These are phyloP conservation scores for Diabrotica balteata DNA, from an alignment of 2,888 invertebrate genomes.

Conservation along the genomic window DNA sequence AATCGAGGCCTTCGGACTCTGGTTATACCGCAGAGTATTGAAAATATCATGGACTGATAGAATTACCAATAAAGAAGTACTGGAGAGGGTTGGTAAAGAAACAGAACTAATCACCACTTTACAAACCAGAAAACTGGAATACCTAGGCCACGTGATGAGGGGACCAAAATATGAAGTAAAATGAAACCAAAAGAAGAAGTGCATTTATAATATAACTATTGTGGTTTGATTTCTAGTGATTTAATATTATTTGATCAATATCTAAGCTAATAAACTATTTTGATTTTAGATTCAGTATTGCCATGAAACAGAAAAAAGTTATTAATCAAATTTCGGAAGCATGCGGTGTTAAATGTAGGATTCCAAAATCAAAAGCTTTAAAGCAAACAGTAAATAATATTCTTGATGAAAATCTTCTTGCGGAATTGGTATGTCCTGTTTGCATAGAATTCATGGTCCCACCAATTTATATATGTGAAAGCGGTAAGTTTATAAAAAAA, in stretches of 20 bases:
- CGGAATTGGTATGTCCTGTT: conserved; percentile 45
- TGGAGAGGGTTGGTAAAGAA: too few species aligned
- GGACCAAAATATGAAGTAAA: too few species aligned
- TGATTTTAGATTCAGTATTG: conserved; percentile 38
- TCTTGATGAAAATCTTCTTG: conserved; percentile 40
- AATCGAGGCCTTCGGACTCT: too few species aligned
- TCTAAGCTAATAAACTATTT: too few species aligned
- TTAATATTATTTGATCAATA: background rate
- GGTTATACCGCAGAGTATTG: too few species aligned
- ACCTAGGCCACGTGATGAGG: too few species aligned
- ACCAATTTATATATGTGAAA: conserved; percentile 44
- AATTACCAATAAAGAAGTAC: too few species aligned
- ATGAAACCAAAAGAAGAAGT: too few species aligned
- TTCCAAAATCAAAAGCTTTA: conserved; percentile 15
- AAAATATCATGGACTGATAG: too few species aligned
- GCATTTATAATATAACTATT: too few species aligned
- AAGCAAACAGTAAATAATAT: conserved; percentile 14
- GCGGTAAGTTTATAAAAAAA: conserved; percentile 32
- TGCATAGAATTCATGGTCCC: conserved; percentile 45
- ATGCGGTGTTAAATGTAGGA: conserved; percentile 20
- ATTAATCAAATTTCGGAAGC: conserved; percentile 35
- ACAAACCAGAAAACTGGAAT: too few species aligned
- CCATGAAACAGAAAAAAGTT: conserved; percentile 41
- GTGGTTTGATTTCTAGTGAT: background rate
- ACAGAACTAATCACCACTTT: too few species aligned